Conservation (phyloP, 30 jellyfish, hydroid and myxozoan genomes). For the Cassiopea xamachana region DNA sequence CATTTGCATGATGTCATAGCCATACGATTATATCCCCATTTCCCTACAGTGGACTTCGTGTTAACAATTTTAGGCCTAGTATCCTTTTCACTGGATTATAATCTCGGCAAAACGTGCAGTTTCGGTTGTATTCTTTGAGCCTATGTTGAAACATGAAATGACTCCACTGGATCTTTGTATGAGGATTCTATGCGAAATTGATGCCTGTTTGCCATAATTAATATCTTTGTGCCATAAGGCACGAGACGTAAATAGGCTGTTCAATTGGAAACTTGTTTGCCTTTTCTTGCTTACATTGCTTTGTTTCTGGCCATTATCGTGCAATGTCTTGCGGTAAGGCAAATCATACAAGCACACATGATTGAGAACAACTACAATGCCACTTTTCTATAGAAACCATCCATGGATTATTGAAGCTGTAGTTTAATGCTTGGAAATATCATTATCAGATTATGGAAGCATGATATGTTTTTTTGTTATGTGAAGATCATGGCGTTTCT, state of each 20-base stretch:
- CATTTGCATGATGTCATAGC: no score
- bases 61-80: no score
- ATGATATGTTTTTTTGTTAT: not conserved
- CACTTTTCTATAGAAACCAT: not conserved
- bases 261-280: not conserved
- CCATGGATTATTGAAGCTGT: not conserved
- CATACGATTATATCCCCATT: no score
- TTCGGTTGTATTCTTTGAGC: not conserved
- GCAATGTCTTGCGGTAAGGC: not conserved
- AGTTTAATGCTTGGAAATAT: not conserved
- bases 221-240: not conserved
- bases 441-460: not conserved
- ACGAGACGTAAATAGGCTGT: not conserved
- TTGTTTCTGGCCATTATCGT: not conserved
- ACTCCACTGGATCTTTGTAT: not conserved
- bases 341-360: not conserved
- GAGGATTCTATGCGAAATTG: not conserved
- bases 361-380: not conserved
- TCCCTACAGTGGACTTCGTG: no score
- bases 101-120: no score
- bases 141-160: not conserved
- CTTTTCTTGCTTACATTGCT: not conserved
- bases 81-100: no score
- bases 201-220: not conserved
- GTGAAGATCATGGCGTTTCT: not conserved